A percentile compares a stretch with the other conserved stretches of the same genome.
phyloP scores from a whole-genome alignment of 2,888 invertebrate genomes.

The Eutolmus rufibarbis region DNA sequence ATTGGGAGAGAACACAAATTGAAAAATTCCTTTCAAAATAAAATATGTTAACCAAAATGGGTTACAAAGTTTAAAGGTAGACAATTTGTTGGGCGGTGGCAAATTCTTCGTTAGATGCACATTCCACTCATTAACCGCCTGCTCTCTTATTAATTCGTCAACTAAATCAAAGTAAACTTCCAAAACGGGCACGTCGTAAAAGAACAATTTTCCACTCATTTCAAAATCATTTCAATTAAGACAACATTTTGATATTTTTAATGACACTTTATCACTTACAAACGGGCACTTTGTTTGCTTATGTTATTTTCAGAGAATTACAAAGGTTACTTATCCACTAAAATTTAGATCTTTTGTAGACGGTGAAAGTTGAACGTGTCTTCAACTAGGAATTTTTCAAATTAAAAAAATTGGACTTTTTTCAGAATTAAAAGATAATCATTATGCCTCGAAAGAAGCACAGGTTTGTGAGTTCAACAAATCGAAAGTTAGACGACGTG shows the following conservation, averaged over 20 bases:
- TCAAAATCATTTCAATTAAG: neutral
- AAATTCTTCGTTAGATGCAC: neutral
- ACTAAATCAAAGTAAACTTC: neutral
- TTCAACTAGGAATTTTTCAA: too few relatives aligned
- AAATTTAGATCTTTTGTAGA: too few relatives aligned
- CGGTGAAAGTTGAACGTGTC: too few relatives aligned
- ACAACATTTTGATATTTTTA: neutral
- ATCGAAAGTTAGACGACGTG: too few relatives aligned
- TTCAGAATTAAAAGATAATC: too few relatives aligned
- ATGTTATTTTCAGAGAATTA: too few relatives aligned
- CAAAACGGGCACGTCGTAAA: neutral
- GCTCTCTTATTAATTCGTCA: neutral
- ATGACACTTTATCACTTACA: neutral
- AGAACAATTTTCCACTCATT: neutral
- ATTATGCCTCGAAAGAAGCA: too few relatives aligned
- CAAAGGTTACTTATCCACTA: too few relatives aligned
- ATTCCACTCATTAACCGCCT: neutral
- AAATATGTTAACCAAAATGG: neutral
- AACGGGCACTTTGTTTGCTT: neutral
- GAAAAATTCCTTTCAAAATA: neutral
- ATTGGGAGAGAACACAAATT: neutral
- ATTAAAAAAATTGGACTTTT: too few relatives aligned
- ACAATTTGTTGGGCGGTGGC: neutral
- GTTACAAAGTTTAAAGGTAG: slow-evolving; percentile 5
- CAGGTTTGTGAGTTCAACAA: too few relatives aligned